phyloP scores from a whole-genome alignment of 2,888 invertebrate genomes.

The Diaperis boleti region DNA sequence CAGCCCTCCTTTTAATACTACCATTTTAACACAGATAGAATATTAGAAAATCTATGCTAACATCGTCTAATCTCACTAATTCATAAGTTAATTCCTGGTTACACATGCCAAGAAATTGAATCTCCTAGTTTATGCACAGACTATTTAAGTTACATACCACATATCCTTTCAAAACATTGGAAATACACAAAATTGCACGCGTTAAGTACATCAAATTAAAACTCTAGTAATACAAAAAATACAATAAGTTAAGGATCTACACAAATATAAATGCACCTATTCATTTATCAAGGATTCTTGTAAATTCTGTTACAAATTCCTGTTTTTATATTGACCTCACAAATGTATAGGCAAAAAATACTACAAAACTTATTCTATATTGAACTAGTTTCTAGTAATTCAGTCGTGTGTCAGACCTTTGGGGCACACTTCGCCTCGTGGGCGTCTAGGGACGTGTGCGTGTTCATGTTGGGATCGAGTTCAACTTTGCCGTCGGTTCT shows the following conservation, averaged over 20 bases:
- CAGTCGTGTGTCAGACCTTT: constrained; percentile 50
- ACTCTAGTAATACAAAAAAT: constrained; percentile 18
- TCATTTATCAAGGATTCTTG: constrained; percentile 2
- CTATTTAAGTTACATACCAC: constrained; percentile 7
- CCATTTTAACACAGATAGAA: constrained; percentile 46
- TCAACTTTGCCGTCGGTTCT: constrained; percentile 48
- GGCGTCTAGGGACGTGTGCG: constrained; percentile 50
- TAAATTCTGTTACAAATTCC: constrained; percentile 13
- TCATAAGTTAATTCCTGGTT: constrained; percentile 42
- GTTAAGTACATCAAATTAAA: constrained; percentile 26
- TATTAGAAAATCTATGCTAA: constrained; percentile 49
- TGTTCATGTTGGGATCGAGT: constrained; percentile 59
- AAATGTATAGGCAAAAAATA: constrained; percentile 30
- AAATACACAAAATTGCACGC: constrained; percentile 25
- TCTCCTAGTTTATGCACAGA: constrained; percentile 5
- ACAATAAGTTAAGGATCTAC: constrained; percentile 22
- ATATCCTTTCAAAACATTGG: constrained; percentile 4
- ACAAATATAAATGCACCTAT: constrained; percentile 28
- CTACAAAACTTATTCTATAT: constrained; percentile 35
- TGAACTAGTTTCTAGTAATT: constrained; percentile 35
- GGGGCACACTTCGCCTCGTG: constrained; percentile 39
- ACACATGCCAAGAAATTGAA: constrained; percentile 14
- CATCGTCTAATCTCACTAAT: constrained; percentile 46
- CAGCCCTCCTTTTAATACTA: constrained; percentile 40
- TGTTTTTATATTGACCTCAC: constrained; percentile 16